Conservation (phyloP, 1,140 invertebrate species). For the Mycetomoellerius zeteki region DNA sequence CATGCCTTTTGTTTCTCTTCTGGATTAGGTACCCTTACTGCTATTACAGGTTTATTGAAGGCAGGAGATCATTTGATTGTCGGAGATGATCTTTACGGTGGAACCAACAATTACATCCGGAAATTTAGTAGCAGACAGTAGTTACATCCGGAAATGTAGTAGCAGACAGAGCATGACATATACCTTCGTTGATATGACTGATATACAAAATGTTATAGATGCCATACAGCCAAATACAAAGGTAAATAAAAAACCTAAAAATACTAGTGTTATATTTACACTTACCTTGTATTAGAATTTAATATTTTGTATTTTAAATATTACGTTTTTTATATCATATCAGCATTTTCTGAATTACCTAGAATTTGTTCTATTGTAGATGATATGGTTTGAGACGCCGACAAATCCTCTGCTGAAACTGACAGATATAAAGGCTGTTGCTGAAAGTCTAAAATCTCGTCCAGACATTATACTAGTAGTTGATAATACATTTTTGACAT, state of each 20-base stretch:
- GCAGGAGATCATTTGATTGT: slow-evolving; percentile 96
- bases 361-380: slow-evolving; percentile 87
- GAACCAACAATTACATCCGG: slow-evolving; percentile 91
- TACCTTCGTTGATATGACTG: slow-evolving; percentile 94
- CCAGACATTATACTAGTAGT: slow-evolving; percentile 94
- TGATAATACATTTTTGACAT: slow-evolving; percentile 98
- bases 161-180: slow-evolving; percentile 90
- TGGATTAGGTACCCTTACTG: slow-evolving; percentile 95
- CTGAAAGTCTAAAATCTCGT: slow-evolving; percentile 88
- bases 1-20: slow-evolving; percentile 95
- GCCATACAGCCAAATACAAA: slow-evolving; percentile 95
- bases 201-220: slow-evolving; percentile 90
- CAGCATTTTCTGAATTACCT: background rate
- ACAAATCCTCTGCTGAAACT: slow-evolving; percentile 99
- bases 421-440: slow-evolving; percentile 94
- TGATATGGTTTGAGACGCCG: slow-evolving; percentile 99
- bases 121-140: slow-evolving; percentile 90
- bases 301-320: background rate
- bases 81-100: slow-evolving; percentile 98
- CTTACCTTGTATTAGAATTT: slow-evolving; percentile 21
- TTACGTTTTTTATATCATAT: background rate
- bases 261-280: background rate
- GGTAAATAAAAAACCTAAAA: slow-evolving; percentile 84
- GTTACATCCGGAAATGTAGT: too few species aligned
- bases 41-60: slow-evolving; percentile 92